phyloP scores from a whole-genome alignment of 2,888 invertebrate genomes.

The Tetramorium bicarinatum region DNA sequence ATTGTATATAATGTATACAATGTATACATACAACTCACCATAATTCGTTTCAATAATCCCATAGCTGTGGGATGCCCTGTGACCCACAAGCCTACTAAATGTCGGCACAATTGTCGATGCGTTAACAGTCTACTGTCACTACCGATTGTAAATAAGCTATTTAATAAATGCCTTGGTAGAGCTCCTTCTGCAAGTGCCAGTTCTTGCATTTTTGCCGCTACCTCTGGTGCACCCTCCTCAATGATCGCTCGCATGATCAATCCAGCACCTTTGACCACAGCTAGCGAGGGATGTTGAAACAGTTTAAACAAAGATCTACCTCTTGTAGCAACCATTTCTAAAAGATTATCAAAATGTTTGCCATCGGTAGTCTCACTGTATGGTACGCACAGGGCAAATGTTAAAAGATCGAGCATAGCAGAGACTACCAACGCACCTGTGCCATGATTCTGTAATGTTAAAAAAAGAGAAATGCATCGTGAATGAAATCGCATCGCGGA shows the following conservation, averaged over 20 bases:
- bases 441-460: slow-evolving; percentile 91
- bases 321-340: slow-evolving; percentile 97
- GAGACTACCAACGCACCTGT: slow-evolving; percentile 98
- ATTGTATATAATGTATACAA: no score
- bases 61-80: slow-evolving; percentile 97
- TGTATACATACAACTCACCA: slow-evolving; percentile 88
- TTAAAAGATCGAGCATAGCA: slow-evolving; percentile 99
- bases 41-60: slow-evolving; percentile 93
- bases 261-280: slow-evolving; percentile 99
- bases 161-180: slow-evolving; percentile 95
- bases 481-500: background rate
- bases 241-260: slow-evolving; percentile 98
- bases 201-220: slow-evolving; percentile 97
- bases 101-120: slow-evolving; percentile 96
- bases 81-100: slow-evolving; percentile 98
- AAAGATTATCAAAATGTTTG: slow-evolving; percentile 96
- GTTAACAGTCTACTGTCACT: slow-evolving; percentile 94
- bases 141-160: slow-evolving; percentile 94
- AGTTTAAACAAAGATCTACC: slow-evolving; percentile 97
- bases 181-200: slow-evolving; percentile 98
- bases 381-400: slow-evolving; percentile 98
- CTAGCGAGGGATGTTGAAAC: slow-evolving; percentile 98
- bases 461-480: background rate
- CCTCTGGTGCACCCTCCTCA: slow-evolving; percentile 97
- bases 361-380: slow-evolving; percentile 99